Percentiles rank a stretch among this genome's conserved stretches.
These are phyloP conservation scores for Venusia cambrica DNA, from an alignment of 2,888 invertebrate species.

Conservation along the genomic window DNA sequence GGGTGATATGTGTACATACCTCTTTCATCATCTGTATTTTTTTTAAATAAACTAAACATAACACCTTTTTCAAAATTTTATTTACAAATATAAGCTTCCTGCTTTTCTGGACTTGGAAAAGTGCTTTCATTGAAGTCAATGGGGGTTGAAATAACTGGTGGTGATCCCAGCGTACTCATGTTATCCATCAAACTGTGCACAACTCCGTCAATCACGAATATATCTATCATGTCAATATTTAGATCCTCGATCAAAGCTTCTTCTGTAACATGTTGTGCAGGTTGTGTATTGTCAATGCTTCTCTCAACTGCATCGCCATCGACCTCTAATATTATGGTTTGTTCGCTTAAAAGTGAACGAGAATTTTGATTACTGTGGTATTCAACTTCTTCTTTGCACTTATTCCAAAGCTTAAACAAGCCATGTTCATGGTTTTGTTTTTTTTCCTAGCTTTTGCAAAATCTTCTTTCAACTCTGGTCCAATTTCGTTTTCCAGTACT, in stretches of 20 bases:
- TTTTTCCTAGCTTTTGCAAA: slow-evolving; percentile 4
- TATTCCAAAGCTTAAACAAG: slow-evolving; percentile 4
- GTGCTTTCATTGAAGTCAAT: slow-evolving; percentile 1
- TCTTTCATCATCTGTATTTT: too few relatives aligned
- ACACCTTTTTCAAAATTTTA: too few relatives aligned
- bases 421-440: slow-evolving; percentile 5
- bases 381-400: slow-evolving; percentile 4
- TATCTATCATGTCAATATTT: slow-evolving; percentile 3
- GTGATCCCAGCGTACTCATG: too few relatives aligned
- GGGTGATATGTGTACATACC: too few relatives aligned
- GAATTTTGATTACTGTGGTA: slow-evolving; percentile 4
- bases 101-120: slow-evolving; percentile 2
- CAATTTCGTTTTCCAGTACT: slow-evolving; percentile 7
- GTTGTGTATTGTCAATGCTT: too few relatives aligned
- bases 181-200: too few relatives aligned
- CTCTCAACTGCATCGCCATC: too few relatives aligned
- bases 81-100: not conserved
- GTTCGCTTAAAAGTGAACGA: slow-evolving; percentile 4
- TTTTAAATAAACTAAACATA: too few relatives aligned
- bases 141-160: not conserved
- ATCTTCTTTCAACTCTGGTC: slow-evolving; percentile 4
- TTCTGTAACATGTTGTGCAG: slow-evolving; percentile 4
- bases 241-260: slow-evolving; percentile 5
- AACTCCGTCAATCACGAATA: slow-evolving; percentile 1
- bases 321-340: slow-evolving; percentile 2